Evolutionary conservation across 2,113 vertebrate genomes (phyloP).

Genomic region (Tetrao urogallus): DNA sequence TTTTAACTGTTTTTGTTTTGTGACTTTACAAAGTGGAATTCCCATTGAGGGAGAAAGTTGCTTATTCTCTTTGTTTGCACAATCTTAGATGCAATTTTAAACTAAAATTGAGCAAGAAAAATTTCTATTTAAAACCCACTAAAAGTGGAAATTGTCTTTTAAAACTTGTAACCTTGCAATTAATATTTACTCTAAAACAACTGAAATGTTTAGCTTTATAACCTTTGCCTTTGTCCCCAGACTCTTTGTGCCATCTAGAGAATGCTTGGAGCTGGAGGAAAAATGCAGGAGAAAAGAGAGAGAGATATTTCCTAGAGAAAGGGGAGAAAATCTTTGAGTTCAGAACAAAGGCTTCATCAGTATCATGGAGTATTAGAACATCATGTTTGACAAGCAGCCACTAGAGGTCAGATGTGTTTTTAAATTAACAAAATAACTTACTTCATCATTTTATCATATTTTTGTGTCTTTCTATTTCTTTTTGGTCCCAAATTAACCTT

Average conservation of each 20-base stretch:
- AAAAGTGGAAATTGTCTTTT: not conserved
- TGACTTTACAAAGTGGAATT: not conserved
- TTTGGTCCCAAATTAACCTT: not conserved
- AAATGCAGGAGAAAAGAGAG: not conserved
- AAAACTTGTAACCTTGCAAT: not conserved
- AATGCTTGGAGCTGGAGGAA: not conserved
- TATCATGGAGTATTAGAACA: not conserved
- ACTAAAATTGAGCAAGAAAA: not conserved
- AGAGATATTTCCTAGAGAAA: not conserved
- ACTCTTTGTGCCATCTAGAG: not conserved
- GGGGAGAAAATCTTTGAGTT: not conserved
- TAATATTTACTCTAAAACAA: not conserved
- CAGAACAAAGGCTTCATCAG: not conserved
- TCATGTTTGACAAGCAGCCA: slow-evolving; percentile 46
- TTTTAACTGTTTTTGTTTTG: not conserved
- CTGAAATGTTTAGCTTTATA: not conserved
- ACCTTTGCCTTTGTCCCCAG: not conserved
- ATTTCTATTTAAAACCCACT: not conserved
- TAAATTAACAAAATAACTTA: not conserved
- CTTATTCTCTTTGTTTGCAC: not conserved
- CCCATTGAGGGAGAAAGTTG: not conserved
- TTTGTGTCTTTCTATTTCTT: not conserved
- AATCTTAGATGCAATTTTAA: not conserved
- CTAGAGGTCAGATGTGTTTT: slow-evolving; percentile 73
- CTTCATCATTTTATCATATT: not conserved